Evolutionary conservation across 2,888 invertebrate genomes (phyloP).

Genomic region (Marasmarcha lunaedactyla): DNA sequence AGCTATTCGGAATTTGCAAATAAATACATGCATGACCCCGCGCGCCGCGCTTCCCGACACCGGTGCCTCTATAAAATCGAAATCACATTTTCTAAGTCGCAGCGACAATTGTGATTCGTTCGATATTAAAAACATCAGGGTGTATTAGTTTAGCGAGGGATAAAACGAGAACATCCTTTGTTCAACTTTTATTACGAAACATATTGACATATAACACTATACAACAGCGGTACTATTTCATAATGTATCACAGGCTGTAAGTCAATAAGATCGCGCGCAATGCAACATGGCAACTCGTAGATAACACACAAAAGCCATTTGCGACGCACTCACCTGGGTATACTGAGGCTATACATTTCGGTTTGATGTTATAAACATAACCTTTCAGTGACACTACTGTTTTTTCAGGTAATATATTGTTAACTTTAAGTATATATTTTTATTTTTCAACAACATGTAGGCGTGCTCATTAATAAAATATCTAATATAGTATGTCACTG

Average conservation of each 20-base stretch:
- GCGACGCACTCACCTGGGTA: slow-evolving; percentile 39
- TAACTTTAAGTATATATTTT: too few species aligned
- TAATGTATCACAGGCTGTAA: not conserved
- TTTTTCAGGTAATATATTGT: too few species aligned
- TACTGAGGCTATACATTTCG: slow-evolving; percentile 17
- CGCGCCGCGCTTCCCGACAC: slow-evolving; percentile 28
- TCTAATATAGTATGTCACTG: too few species aligned
- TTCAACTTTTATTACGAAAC: not conserved
- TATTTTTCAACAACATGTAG: too few species aligned
- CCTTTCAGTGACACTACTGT: too few species aligned
- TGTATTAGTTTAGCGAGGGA: not conserved
- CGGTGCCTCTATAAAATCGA: slow-evolving; percentile 53
- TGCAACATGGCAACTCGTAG: slow-evolving; percentile 6
- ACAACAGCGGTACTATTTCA: not conserved
- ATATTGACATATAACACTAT: not conserved
- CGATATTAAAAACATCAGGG: slow-evolving; percentile 11
- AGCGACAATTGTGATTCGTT: slow-evolving; percentile 37
- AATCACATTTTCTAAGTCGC: slow-evolving; percentile 53
- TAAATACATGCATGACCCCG: slow-evolving; percentile 56
- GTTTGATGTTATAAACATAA: not conserved
- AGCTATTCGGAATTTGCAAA: slow-evolving; percentile 65
- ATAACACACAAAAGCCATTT: slow-evolving; percentile 49
- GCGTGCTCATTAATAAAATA: too few species aligned
- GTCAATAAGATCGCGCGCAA: slow-evolving; percentile 6
- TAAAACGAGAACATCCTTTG: not conserved